Percentiles rank a stretch among this genome's conserved stretches.
Conservation (phyloP, 2,888 invertebrate genomes). For the Sialis lutaria region DNA sequence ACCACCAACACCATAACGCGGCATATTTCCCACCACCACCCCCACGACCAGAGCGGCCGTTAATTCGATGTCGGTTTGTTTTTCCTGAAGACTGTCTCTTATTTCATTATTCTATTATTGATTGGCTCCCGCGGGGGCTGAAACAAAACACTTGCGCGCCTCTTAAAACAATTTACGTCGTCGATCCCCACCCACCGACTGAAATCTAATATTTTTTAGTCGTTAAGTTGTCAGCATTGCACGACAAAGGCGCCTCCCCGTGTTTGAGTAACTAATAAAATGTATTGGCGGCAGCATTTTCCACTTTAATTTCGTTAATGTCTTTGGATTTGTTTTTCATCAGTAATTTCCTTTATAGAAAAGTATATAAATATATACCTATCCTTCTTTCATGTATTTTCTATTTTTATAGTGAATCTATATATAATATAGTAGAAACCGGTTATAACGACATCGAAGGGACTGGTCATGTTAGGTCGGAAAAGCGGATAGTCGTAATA, state of each 20-base stretch:
- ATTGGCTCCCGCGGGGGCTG: conserved; percentile 17
- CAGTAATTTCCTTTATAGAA: no score
- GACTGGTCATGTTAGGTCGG: no score
- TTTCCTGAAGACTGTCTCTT: conserved; percentile 16
- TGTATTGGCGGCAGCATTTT: background rate
- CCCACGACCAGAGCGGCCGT: background rate
- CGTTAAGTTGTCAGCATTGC: background rate
- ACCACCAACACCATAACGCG: background rate
- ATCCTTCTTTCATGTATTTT: no score
- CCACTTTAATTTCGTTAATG: background rate
- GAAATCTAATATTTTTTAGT: conserved; percentile 1
- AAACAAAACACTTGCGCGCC: conserved; percentile 14
- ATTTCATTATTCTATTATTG: conserved; percentile 17
- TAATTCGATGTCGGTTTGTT: background rate
- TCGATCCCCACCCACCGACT: conserved; percentile 13
- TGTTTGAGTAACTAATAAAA: background rate
- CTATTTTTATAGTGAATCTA: no score
- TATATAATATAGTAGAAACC: no score
- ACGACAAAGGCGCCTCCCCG: background rate
- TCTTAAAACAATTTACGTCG: conserved; percentile 24
- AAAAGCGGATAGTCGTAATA: no score
- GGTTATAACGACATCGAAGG: no score
- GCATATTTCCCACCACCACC: background rate
- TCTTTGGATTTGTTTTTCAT: background rate
- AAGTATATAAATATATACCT: no score